Conservation (phyloP, 2,888 invertebrate species). For the Dynastes maya region DNA sequence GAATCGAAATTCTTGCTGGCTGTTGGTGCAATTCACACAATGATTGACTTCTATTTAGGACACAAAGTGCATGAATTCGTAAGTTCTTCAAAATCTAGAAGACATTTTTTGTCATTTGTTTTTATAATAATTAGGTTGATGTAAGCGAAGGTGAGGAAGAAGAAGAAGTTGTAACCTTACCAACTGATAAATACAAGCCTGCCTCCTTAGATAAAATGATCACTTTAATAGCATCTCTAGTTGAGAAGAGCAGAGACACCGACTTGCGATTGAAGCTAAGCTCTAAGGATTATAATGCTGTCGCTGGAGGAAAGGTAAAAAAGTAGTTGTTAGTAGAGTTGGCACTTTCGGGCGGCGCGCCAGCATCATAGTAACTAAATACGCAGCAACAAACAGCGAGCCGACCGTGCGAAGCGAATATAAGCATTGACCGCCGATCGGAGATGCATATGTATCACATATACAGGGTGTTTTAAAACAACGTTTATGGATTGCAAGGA, state of each 20-base stretch:
- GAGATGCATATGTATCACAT: too few species aligned
- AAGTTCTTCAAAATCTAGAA: slow-evolving; percentile 61
- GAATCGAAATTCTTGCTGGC: slow-evolving; percentile 91
- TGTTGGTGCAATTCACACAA: slow-evolving; percentile 89
- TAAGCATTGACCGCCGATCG: too few species aligned
- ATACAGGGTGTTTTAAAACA: too few species aligned
- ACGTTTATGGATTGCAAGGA: too few species aligned
- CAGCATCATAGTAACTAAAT: too few species aligned
- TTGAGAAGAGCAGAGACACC: slow-evolving; percentile 89
- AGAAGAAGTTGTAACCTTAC: slow-evolving; percentile 77
- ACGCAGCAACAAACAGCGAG: too few species aligned
- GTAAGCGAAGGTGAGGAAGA: slow-evolving; percentile 84
- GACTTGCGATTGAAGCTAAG: slow-evolving; percentile 83
- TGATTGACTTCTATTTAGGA: slow-evolving; percentile 94
- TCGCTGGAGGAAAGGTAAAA: slow-evolving; percentile 87
- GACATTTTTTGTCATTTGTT: too few species aligned
- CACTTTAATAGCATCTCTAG: slow-evolving; percentile 88
- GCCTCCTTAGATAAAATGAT: slow-evolving; percentile 97
- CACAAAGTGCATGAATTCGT: slow-evolving; percentile 84
- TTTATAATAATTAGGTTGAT: slow-evolving; percentile 69
- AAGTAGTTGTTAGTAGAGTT: not conserved
- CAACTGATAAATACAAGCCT: slow-evolving; percentile 86
- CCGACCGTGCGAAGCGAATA: too few species aligned
- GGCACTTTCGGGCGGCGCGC: too few species aligned
- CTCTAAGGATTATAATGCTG: slow-evolving; percentile 85